Evolutionary conservation across 2,797 vertebrate genomes (phyloP).

Genomic region (Typhlichthys subterraneus): DNA sequence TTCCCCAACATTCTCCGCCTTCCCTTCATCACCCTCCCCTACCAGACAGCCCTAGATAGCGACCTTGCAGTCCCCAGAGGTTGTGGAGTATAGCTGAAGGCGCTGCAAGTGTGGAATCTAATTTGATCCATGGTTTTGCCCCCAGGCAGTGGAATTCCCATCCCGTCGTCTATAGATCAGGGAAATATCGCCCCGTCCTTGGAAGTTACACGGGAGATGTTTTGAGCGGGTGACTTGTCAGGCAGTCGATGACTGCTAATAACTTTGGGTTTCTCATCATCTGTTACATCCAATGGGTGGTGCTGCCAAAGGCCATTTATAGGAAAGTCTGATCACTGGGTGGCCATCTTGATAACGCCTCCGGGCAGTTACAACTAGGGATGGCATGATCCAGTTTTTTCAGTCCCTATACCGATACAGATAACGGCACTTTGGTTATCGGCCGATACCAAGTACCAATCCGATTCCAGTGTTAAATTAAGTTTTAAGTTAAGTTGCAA

Average conservation of each 20-base stretch:
- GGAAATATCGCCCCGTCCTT: slow-evolving; percentile 47
- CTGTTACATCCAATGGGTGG: slow-evolving; percentile 28
- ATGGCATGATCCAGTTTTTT: no score
- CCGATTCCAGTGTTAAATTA: no score
- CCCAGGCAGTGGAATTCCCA: slow-evolving; percentile 41
- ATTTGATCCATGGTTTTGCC: slow-evolving; percentile 56
- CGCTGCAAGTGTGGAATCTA: slow-evolving; percentile 48
- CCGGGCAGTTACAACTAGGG: no score
- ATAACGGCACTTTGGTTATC: no score
- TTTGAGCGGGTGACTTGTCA: slow-evolving; percentile 32
- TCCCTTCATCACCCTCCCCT: slow-evolving; percentile 6
- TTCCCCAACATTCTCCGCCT: neutral
- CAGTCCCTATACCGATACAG: no score
- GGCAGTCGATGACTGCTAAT: slow-evolving; percentile 37
- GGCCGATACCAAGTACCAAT: no score
- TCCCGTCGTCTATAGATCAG: slow-evolving; percentile 49
- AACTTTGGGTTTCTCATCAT: slow-evolving; percentile 22
- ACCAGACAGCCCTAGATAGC: slow-evolving; percentile 27
- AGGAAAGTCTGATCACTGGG: no score
- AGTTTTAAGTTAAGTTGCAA: no score
- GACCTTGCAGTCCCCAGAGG: slow-evolving; percentile 47
- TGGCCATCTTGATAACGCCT: no score
- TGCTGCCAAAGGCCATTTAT: slow-evolving; percentile 1
- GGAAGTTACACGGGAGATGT: slow-evolving; percentile 29
- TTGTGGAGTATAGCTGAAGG: slow-evolving; percentile 51